These are phyloP conservation scores for Diabrotica virgifera DNA, from an alignment of 1,140 invertebrate species.

Conservation along the genomic window DNA sequence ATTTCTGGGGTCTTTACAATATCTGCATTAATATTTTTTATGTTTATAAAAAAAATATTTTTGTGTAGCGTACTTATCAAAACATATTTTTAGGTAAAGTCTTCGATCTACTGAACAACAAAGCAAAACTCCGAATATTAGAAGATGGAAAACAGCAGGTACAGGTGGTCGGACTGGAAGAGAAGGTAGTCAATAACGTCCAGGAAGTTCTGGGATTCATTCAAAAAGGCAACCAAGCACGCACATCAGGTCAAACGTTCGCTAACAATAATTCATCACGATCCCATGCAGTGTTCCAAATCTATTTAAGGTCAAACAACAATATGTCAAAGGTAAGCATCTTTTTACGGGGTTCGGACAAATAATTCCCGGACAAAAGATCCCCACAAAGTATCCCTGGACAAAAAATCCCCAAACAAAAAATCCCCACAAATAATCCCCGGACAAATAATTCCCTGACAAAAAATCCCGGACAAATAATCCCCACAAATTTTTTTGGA, in stretches of 20 bases:
- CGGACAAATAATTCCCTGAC: too few relatives aligned
- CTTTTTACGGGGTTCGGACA: too few relatives aligned
- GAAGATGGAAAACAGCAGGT: conserved; percentile 80
- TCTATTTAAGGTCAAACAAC: conserved; percentile 52
- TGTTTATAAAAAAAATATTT: too few relatives aligned
- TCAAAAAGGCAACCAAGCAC: conserved; percentile 65
- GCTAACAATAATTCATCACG: conserved; percentile 83
- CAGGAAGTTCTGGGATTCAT: conserved; percentile 79
- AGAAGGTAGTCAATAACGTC: conserved; percentile 67
- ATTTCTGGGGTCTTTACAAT: too few relatives aligned
- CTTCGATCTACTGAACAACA: conserved; percentile 94
- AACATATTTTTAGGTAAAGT: conserved; percentile 58
- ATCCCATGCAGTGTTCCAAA: conserved; percentile 89
- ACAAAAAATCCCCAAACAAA: too few relatives aligned
- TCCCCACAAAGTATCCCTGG: too few relatives aligned
- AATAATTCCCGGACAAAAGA: too few relatives aligned
- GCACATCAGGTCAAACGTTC: conserved; percentile 80
- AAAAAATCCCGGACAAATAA: too few relatives aligned
- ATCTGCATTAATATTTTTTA: too few relatives aligned
- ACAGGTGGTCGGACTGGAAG: conserved; percentile 79
- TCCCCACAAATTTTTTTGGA: too few relatives aligned
- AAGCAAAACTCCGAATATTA: conserved; percentile 85
- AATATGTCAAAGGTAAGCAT: conserved; percentile 34
- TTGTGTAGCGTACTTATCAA: background rate
- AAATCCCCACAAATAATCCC: too few relatives aligned